Conservation (phyloP, 2,113 vertebrate species). For the Penelope pileata region DNA sequence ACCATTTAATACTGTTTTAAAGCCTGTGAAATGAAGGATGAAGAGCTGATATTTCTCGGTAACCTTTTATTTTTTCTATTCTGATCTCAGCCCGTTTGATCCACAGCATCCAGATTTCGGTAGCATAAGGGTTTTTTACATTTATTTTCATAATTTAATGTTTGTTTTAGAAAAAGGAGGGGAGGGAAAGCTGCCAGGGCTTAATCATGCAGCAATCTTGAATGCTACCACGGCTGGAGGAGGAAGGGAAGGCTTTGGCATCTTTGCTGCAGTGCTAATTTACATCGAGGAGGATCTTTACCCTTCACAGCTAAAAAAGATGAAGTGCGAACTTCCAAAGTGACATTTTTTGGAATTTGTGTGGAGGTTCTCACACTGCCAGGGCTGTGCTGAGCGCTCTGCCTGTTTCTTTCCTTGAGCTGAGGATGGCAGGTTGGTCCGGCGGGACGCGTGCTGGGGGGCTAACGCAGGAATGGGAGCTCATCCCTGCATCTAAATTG, state of each 20-base stretch:
- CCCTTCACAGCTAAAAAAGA: constrained; percentile 67
- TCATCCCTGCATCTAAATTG: background rate
- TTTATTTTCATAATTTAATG: constrained; percentile 72
- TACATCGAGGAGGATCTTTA: constrained; percentile 68
- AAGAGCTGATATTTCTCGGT: constrained; percentile 45
- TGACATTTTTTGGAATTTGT: constrained; percentile 66
- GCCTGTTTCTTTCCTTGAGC: constrained; percentile 4
- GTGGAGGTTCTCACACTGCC: background rate
- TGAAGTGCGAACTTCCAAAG: constrained; percentile 62
- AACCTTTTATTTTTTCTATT: constrained; percentile 59
- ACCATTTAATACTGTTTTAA: constrained; percentile 46
- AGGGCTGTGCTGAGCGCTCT: background rate
- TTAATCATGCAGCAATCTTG: constrained; percentile 61
- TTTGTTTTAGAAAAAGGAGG: constrained; percentile 68
- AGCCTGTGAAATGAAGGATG: constrained; percentile 55
- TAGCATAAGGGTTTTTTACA: constrained; percentile 58
- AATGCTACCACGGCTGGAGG: constrained; percentile 51
- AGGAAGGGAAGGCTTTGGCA: constrained; percentile 55
- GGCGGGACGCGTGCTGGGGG: background rate
- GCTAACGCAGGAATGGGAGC: background rate
- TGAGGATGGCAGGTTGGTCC: background rate
- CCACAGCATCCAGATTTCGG: constrained; percentile 48
- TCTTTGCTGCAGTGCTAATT: constrained; percentile 65
- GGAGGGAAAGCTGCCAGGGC: constrained; percentile 62
- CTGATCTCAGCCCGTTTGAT: constrained; percentile 44